These are phyloP conservation scores for Bombus breviceps DNA, from an alignment of 1,140 invertebrate genomes.

Conservation along the genomic window DNA sequence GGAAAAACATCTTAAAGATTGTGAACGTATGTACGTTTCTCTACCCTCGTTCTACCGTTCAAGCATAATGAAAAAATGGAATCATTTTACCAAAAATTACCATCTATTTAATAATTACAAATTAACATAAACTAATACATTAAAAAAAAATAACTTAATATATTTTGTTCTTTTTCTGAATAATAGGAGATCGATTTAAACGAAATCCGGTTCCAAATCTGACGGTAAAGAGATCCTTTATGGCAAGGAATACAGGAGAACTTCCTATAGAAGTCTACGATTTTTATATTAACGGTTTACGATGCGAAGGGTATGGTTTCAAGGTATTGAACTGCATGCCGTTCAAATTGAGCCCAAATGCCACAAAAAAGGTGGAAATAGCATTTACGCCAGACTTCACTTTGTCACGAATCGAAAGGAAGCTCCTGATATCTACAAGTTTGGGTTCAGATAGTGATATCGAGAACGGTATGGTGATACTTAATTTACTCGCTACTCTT, in stretches of 20 bases:
- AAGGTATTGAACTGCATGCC: conserved; percentile 92
- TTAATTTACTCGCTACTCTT: conserved; percentile 90
- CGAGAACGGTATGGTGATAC: conserved; percentile 68
- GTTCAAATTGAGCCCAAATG: conserved; percentile 92
- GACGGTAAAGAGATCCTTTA: conserved; percentile 92
- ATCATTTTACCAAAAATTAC: not conserved
- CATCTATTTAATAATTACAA: not conserved
- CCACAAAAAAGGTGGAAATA: conserved; percentile 93
- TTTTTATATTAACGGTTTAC: conserved; percentile 89
- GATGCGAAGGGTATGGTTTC: conserved; percentile 95
- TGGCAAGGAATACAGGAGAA: conserved; percentile 94
- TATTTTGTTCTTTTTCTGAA: conserved; percentile 51
- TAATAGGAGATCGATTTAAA: conserved; percentile 82
- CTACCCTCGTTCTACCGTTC: conserved; percentile 14
- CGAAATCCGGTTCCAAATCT: conserved; percentile 86
- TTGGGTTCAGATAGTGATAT: conserved; percentile 73
- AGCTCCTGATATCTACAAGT: conserved; percentile 85
- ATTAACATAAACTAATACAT: not conserved
- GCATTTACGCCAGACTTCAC: conserved; percentile 97
- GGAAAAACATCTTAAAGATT: conserved; percentile 92
- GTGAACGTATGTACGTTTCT: conserved; percentile 85
- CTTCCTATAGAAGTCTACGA: conserved; percentile 89
- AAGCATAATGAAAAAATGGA: not conserved
- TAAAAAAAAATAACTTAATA: not conserved
- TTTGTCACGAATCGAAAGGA: conserved; percentile 89